Conservation (phyloP, 2,888 invertebrate genomes). For the Pachycephus smyrnensis region DNA sequence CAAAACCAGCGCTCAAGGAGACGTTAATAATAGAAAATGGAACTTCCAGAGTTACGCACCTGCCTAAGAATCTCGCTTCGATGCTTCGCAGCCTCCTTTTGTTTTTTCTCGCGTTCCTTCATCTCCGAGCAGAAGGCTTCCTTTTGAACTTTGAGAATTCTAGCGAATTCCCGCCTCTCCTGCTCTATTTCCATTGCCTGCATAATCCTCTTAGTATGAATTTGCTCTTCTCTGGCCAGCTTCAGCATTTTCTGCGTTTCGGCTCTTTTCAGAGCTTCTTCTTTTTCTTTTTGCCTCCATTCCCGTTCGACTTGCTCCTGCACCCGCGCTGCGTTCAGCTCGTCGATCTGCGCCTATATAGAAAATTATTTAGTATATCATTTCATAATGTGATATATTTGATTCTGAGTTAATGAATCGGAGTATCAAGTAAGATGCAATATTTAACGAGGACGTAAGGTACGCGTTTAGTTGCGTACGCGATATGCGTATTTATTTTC, state of each 20-base stretch:
- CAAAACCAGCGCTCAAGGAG: neutral
- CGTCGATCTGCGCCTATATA: conserved; percentile 70
- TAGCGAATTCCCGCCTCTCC: conserved; percentile 74
- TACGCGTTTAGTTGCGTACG: neutral
- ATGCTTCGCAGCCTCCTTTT: conserved; percentile 69
- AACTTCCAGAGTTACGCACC: conserved; percentile 45
- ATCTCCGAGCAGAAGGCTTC: conserved; percentile 70
- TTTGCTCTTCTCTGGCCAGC: conserved; percentile 71
- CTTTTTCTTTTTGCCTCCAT: conserved; percentile 76
- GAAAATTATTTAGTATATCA: no score
- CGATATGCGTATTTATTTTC: neutral
- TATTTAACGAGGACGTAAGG: neutral
- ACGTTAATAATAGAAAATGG: neutral
- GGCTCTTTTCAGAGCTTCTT: conserved; percentile 72
- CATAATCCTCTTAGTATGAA: conserved; percentile 71
- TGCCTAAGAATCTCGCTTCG: conserved; percentile 76
- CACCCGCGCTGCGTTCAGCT: conserved; percentile 68
- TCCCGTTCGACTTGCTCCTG: conserved; percentile 77
- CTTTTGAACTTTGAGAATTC: conserved; percentile 71
- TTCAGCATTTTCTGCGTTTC: conserved; percentile 69
- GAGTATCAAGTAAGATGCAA: neutral
- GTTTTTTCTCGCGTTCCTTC: conserved; percentile 64
- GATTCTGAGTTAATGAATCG: neutral
- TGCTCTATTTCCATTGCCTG: conserved; percentile 77
- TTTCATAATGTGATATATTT: neutral